Evolutionary conservation across 2,113 vertebrate species (phyloP).

Genomic region (Podiceps cristatus): DNA sequence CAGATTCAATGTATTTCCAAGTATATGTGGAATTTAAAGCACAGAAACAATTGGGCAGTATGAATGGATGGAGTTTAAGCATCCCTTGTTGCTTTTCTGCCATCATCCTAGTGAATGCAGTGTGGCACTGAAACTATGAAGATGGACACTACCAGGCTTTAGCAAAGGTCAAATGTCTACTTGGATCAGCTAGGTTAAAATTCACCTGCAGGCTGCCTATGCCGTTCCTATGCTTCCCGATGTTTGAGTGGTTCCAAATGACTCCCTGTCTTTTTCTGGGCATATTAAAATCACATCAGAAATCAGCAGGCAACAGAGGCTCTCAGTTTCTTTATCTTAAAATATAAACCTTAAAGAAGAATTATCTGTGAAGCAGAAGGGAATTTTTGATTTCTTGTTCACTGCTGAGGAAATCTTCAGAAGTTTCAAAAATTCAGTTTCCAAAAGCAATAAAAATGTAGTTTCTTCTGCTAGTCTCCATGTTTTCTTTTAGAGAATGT

Average conservation of each 20-base stretch:
- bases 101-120: not conserved
- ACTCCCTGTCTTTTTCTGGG: not conserved
- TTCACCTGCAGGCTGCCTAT: conserved; percentile 25
- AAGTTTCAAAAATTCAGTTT: not conserved
- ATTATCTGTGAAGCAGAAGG: not conserved
- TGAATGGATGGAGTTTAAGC: not conserved
- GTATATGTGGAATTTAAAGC: not conserved
- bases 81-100: not conserved
- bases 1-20: conserved; percentile 5
- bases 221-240: not conserved
- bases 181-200: conserved; percentile 40
- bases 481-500: not conserved
- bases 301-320: not conserved
- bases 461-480: not conserved
- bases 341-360: not conserved
- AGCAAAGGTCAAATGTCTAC: conserved; percentile 51
- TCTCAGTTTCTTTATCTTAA: conserved; percentile 1
- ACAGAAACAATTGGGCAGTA: not conserved
- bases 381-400: not conserved
- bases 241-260: not conserved
- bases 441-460: not conserved
- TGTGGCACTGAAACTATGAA: conserved; percentile 42
- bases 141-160: not conserved
- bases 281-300: not conserved
- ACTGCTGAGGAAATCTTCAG: not conserved